Evolutionary conservation across 2,888 invertebrate genomes (phyloP), one percentile per base, ranked within the genome.

Genomic region (Leuctra nigra): DNA sequence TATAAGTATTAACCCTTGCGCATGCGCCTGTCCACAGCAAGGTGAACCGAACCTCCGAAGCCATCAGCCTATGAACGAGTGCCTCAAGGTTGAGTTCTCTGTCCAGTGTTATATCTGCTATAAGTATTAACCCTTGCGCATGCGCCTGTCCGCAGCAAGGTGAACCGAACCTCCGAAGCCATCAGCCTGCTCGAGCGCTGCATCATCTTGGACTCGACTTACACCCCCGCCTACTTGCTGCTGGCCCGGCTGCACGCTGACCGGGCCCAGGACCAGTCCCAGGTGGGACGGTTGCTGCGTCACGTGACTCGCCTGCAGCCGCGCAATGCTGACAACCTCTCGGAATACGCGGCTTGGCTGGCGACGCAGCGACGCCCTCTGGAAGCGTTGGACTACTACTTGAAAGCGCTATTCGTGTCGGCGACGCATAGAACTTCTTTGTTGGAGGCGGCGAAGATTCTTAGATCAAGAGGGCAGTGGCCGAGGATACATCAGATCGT

Each of bases 321-420:
- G 0, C 72, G 70, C 53, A 83, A 84, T 68, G 83, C 86, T 65
- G 84, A 86, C 65, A 82, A 86, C 65, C 78, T 82, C 33, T 77
- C 84, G 39, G 77, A 86, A 61, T 86, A 86, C 66, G 87, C 84
- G 29, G 79, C 83, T 62, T 88, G 87, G 83, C 76, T 84, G 23
- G 77, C 77, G 59, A 79, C 80, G 57, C 80, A 79, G 20, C 35
- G 79, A 57, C 76, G 77, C 65, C 70, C 75, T 65, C 68, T 74
- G 57, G 71, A 76, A 67, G 72, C 81, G 61, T 64, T 80, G 67
- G 65, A 77, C 68, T 71, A 80, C 72, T 77, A 78, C 75, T 72
- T 77, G 75, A 71, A 73, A 74, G 67, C 78, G 68, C 69, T 82
- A 73, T 69, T 74, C 46, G 68, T 76, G 22, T 74, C 77, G 44